Evolutionary conservation across 2,797 vertebrate species (phyloP).

Genomic region (Serranus cabrilla): DNA sequence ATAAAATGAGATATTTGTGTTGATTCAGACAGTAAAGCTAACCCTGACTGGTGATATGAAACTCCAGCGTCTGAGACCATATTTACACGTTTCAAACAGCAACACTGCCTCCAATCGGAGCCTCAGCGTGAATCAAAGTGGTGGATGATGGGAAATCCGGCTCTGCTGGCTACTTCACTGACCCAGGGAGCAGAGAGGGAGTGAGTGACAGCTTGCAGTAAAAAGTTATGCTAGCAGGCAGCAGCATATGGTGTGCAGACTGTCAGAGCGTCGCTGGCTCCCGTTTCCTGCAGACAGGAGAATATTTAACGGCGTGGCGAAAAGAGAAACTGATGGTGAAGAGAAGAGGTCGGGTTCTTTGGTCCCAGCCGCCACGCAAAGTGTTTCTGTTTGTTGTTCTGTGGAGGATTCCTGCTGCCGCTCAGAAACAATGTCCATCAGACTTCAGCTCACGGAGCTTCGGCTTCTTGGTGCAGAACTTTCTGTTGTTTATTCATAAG

Average conservation of each 20-base stretch:
- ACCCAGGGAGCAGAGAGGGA: constrained; percentile 59
- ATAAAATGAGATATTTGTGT: neutral
- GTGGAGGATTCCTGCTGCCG: neutral
- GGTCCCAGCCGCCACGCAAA: neutral
- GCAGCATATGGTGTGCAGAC: constrained; percentile 64
- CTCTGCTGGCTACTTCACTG: constrained; percentile 57
- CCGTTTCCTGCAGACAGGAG: constrained; percentile 28
- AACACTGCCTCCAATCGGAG: constrained; percentile 24
- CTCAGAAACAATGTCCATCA: neutral
- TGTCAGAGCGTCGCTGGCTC: constrained; percentile 49
- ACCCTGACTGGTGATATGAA: neutral
- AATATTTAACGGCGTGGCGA: constrained; percentile 27
- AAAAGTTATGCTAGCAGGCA: constrained; percentile 57
- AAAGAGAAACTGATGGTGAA: constrained; percentile 22
- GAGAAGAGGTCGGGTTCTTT: neutral
- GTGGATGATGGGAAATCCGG: constrained; percentile 63
- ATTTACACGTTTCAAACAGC: constrained; percentile 19
- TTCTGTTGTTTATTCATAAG: neutral
- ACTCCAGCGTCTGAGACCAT: neutral
- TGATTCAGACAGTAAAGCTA: neutral
- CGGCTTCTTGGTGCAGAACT: neutral
- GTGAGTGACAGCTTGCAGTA: constrained; percentile 71
- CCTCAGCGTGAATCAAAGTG: constrained; percentile 57
- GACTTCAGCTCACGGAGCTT: neutral
- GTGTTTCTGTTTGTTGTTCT: neutral